Evolutionary conservation across 2,113 vertebrate genomes (phyloP).

Genomic region (Talpa occidentalis): DNA sequence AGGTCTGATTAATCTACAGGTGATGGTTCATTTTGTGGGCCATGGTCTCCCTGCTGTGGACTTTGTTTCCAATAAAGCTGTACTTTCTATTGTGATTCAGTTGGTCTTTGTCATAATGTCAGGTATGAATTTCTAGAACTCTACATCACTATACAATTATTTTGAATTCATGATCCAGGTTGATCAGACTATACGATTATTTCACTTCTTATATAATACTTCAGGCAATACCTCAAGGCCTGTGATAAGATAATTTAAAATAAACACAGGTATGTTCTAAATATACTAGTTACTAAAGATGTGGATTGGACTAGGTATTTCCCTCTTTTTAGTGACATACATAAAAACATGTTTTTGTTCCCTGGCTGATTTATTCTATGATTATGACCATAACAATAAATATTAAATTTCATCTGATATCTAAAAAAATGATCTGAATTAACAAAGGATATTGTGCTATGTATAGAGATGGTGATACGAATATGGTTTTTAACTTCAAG

Average conservation of each 20-base stretch:
- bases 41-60: too few relatives aligned
- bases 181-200: background rate
- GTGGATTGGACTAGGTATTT: background rate
- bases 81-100: background rate
- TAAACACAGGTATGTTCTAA: background rate
- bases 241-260: background rate
- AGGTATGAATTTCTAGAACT: background rate
- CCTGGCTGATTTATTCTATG: background rate
- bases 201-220: background rate
- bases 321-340: background rate
- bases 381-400: background rate
- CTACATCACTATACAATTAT: background rate
- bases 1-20: background rate
- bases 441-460: background rate
- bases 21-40: background rate
- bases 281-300: background rate
- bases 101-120: background rate
- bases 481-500: slow-evolving; percentile 32
- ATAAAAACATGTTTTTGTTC: background rate
- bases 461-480: background rate
- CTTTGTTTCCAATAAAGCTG: background rate
- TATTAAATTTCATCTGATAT: background rate
- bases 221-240: background rate
- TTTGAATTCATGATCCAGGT: background rate
- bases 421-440: slow-evolving; percentile 15